phyloP scores from a whole-genome alignment of 2,113 vertebrate genomes.

The Thinocorus orbignyianus region DNA sequence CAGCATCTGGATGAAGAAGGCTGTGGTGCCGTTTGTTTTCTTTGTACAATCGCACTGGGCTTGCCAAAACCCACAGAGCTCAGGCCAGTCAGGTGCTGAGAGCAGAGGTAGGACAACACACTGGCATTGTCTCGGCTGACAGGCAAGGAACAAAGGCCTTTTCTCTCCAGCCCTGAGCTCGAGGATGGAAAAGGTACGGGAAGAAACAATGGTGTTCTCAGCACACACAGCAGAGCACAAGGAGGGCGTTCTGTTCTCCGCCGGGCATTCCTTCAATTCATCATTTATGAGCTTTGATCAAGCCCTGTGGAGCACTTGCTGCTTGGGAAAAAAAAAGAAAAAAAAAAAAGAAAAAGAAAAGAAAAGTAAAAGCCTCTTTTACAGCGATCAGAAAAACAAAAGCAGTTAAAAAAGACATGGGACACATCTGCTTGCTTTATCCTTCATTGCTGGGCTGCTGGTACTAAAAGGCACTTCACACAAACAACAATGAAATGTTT shows the following conservation, averaged over 20 bases:
- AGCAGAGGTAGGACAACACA: constrained; percentile 59
- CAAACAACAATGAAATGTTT: constrained; percentile 22
- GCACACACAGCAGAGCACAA: constrained; percentile 20
- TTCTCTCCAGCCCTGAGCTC: neutral
- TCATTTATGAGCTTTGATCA: constrained; percentile 58
- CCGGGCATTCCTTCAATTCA: constrained; percentile 39
- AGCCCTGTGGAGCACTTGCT: constrained; percentile 9
- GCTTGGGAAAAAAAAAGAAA: neutral
- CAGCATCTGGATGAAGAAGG: neutral
- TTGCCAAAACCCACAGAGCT: constrained; percentile 33
- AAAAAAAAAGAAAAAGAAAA: too few relatives aligned
- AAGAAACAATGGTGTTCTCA: constrained; percentile 53
- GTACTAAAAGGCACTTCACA: constrained; percentile 37
- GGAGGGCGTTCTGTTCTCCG: constrained; percentile 16
- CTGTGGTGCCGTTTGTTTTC: neutral
- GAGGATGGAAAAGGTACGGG: constrained; percentile 33
- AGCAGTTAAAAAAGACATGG: constrained; percentile 37
- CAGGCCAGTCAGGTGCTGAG: neutral
- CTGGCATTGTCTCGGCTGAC: constrained; percentile 27
- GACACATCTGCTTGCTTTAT: constrained; percentile 43
- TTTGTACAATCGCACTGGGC: neutral
- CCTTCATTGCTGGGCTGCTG: neutral
- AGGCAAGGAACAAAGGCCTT: constrained; percentile 42
- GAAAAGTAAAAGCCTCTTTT: constrained; percentile 26
- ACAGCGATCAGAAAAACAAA: constrained; percentile 35